Evolutionary conservation across 2,113 vertebrate species (phyloP).

Genomic region (Pelodiscus sinensis): DNA sequence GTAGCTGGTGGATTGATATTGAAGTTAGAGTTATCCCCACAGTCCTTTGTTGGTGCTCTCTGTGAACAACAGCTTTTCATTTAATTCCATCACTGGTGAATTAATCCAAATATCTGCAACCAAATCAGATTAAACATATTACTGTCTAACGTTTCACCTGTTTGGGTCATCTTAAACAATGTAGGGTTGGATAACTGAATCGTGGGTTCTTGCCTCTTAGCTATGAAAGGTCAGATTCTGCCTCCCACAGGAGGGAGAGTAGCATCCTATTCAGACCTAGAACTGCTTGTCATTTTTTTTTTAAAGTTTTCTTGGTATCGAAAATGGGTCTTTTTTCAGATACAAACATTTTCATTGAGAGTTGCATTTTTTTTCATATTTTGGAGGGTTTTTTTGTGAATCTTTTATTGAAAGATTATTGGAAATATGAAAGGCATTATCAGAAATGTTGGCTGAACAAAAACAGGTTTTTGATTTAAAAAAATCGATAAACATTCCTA

Average conservation of each 20-base stretch:
- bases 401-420: not conserved
- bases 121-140: conserved; percentile 40
- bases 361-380: not conserved
- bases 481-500: not conserved
- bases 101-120: conserved; percentile 52
- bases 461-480: not conserved
- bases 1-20: not conserved
- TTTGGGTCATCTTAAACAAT: conserved; percentile 41
- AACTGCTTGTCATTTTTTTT: fast-evolving
- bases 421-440: not conserved
- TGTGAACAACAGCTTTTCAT: not conserved
- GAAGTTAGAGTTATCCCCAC: fast-evolving
- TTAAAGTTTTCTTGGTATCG: not conserved
- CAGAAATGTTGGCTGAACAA: not conserved
- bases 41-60: fast-evolving
- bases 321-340: not conserved
- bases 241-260: fast-evolving
- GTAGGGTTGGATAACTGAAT: conserved; percentile 53
- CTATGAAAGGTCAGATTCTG: conserved; percentile 1
- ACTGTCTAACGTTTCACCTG: conserved; percentile 17
- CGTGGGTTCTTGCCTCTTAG: conserved; percentile 48
- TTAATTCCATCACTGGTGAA: conserved; percentile 36
- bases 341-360: fast-evolving
- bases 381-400: not conserved
- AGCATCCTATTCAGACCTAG: not conserved